phyloP scores from a whole-genome alignment of 2,113 vertebrate species.

The Silurus meridionalis region DNA sequence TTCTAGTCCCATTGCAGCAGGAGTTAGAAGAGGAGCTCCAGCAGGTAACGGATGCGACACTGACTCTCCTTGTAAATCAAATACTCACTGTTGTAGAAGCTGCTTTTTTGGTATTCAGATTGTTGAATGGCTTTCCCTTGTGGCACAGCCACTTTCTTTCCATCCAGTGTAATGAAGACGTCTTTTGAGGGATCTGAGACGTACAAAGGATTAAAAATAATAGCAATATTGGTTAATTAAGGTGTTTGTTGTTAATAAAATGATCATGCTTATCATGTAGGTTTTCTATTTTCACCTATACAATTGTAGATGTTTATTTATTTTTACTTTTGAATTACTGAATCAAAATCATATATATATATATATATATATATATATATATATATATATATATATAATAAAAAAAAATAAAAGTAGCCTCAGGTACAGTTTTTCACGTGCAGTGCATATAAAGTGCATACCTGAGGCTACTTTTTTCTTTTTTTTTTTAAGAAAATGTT shows the following conservation, averaged over 20 bases:
- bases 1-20: neutral
- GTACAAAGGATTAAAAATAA: neutral
- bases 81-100: conserved; percentile 86
- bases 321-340: no score
- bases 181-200: conserved; percentile 79
- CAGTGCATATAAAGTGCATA: neutral
- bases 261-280: neutral
- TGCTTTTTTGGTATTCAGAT: conserved; percentile 68
- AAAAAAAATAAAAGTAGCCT: no score
- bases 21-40: conserved; percentile 75
- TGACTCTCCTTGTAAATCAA: conserved; percentile 89
- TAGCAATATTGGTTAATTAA: neutral
- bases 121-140: conserved; percentile 76
- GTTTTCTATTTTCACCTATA: neutral
- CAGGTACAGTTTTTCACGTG: no score
- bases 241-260: neutral
- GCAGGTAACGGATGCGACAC: conserved; percentile 82
- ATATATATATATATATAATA: no score
- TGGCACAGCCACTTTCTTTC: conserved; percentile 77
- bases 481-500: neutral
- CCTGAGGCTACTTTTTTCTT: neutral
- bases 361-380: no score
- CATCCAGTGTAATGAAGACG: conserved; percentile 74
- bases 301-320: no score
- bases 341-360: no score